Percentiles rank a stretch among this genome's conserved stretches.
Evolutionary conservation across 2,113 vertebrate genomes (phyloP).

Genomic region (Ahaetulla prasina): DNA sequence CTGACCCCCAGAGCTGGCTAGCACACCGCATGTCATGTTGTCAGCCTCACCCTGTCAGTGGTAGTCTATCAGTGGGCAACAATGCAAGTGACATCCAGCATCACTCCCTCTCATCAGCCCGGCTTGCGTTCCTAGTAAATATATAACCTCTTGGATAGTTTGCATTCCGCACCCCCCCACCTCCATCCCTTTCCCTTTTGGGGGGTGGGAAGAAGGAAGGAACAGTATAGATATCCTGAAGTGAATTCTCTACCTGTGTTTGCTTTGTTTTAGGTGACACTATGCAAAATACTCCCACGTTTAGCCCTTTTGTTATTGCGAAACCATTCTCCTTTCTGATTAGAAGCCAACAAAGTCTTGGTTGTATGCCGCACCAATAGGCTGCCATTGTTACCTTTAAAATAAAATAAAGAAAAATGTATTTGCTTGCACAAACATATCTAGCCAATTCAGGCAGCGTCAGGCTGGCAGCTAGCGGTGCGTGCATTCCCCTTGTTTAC

Average conservation of each 20-base stretch:
- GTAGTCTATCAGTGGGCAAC: conserved; percentile 20
- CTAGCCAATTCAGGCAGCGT: background rate
- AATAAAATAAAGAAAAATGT: background rate
- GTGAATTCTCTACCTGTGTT: background rate
- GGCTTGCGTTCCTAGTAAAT: background rate
- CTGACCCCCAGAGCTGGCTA: conserved; percentile 14
- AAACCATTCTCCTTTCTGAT: accelerated
- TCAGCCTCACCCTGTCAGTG: conserved; percentile 23
- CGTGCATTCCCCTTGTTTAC: background rate
- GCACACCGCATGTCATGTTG: conserved; percentile 1
- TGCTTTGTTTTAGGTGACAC: background rate
- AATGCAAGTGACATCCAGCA: conserved; percentile 1
- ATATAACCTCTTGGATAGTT: background rate
- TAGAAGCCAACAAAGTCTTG: accelerated
- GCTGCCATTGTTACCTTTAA: background rate
- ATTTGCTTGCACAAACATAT: background rate
- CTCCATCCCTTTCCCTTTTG: background rate
- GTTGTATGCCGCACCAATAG: background rate
- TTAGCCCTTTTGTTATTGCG: accelerated
- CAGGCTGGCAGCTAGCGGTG: background rate
- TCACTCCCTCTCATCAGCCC: conserved; percentile 9
- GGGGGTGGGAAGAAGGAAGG: background rate
- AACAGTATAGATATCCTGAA: accelerated
- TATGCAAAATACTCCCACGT: accelerated
- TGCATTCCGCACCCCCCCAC: accelerated